phyloP scores from a whole-genome alignment of 2,797 vertebrate species.

The Mormyrus hasselquistii region DNA sequence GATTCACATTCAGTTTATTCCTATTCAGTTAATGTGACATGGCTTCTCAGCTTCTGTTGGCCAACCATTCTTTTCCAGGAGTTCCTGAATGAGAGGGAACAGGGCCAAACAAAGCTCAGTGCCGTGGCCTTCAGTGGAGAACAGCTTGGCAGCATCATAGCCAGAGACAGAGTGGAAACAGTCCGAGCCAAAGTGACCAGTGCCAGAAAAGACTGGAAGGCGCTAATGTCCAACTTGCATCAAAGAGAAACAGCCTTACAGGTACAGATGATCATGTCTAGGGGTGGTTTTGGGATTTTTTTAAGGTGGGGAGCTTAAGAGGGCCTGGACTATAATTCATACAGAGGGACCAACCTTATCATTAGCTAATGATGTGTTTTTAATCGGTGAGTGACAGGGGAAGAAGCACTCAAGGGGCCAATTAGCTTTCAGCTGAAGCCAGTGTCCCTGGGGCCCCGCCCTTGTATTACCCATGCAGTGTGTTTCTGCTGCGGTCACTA shows the following conservation, averaged over 20 bases:
- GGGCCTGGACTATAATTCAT: background rate
- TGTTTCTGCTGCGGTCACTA: background rate
- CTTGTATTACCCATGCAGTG: background rate
- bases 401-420: background rate
- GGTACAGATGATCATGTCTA: constrained; percentile 48
- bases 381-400: background rate
- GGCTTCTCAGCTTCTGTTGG: background rate
- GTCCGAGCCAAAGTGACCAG: constrained; percentile 64
- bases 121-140: constrained; percentile 69
- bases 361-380: background rate
- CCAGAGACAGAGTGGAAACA: constrained; percentile 69
- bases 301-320: background rate
- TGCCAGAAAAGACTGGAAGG: constrained; percentile 83
- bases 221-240: constrained; percentile 75
- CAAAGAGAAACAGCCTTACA: constrained; percentile 75
- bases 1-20: background rate
- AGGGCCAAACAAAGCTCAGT: constrained; percentile 77
- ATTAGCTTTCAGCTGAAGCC: background rate
- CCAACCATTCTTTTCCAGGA: constrained; percentile 56
- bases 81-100: constrained; percentile 78
- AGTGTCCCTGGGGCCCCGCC: background rate
- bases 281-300: background rate
- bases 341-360: background rate
- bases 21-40: background rate
- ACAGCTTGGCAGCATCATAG: constrained; percentile 61